Conservation (phyloP, 2,888 invertebrate genomes). For the Heliothis peltigera region DNA sequence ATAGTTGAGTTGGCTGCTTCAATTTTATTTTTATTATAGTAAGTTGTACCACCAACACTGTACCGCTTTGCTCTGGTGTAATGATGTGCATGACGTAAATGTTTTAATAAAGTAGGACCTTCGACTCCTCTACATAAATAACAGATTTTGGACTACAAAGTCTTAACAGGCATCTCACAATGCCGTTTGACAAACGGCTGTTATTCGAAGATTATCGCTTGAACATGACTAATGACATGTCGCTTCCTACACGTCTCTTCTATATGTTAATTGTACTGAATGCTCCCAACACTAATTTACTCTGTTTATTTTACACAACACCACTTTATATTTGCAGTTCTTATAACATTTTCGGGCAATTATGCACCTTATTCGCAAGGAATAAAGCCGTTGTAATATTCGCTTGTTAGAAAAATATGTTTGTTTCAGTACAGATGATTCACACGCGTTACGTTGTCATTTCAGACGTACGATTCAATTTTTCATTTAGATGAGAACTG, state of each 20-base stretch:
- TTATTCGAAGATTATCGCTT: constrained; percentile 85
- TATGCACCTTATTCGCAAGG: constrained; percentile 1
- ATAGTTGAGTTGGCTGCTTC: no score
- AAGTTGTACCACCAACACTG: no score
- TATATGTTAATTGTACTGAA: constrained; percentile 86
- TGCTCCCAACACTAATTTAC: constrained; percentile 85
- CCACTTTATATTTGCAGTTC: constrained; percentile 58
- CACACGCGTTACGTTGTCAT: constrained; percentile 82
- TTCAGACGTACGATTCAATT: constrained; percentile 85
- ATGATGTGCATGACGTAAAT: background rate
- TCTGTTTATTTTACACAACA: constrained; percentile 80
- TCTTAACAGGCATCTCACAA: constrained; percentile 63
- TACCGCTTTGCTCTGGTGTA: background rate
- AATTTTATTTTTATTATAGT: no score
- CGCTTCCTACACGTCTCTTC: constrained; percentile 73
- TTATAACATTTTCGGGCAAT: constrained; percentile 23
- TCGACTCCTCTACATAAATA: background rate
- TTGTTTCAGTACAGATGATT: constrained; percentile 70
- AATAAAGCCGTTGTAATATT: background rate
- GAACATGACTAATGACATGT: constrained; percentile 87
- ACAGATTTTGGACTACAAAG: constrained; percentile 33
- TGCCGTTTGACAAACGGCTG: constrained; percentile 81
- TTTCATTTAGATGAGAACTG: constrained; percentile 82
- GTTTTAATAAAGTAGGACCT: background rate
- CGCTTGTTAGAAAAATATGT: constrained; percentile 1